Evolutionary conservation across 2,888 invertebrate species (phyloP).

Genomic region (Cheilosia scutellata): DNA sequence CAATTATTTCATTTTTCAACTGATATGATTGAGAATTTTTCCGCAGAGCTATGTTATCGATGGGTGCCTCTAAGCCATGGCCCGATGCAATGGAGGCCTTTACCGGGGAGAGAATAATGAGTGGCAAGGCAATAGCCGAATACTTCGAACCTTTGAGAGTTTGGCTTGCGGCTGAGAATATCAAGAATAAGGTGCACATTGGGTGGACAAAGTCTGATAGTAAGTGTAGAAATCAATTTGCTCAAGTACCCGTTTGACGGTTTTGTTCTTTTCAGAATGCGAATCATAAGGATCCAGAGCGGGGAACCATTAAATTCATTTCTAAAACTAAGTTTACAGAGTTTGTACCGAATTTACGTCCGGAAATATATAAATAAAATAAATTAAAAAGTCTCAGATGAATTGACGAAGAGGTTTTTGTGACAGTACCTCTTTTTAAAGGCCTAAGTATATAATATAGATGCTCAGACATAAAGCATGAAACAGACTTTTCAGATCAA

Average conservation of each 20-base stretch:
- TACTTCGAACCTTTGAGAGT: conserved; percentile 91
- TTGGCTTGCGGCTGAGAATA: conserved; percentile 91
- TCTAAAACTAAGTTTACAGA: no score
- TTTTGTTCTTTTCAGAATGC: conserved; percentile 54
- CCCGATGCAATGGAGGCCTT: conserved; percentile 92
- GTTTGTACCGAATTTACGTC: no score
- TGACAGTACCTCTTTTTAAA: no score
- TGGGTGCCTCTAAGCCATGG: conserved; percentile 92
- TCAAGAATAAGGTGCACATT: conserved; percentile 87
- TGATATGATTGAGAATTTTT: neutral
- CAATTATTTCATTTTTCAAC: neutral
- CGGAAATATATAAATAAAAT: no score
- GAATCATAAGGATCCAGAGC: conserved; percentile 2
- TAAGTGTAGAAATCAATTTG: conserved; percentile 76
- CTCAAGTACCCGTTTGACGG: no score
- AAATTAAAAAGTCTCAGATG: no score
- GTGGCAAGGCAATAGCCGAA: conserved; percentile 90
- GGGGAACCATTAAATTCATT: neutral
- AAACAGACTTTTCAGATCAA: no score
- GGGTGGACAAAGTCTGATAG: conserved; percentile 86
- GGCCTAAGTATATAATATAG: no score
- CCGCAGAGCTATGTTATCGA: conserved; percentile 87
- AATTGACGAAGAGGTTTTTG: neutral
- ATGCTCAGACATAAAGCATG: no score
- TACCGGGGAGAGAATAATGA: conserved; percentile 91